A percentile compares a stretch with the other conserved stretches of the same genome.
These are phyloP conservation scores for Halictus rubicundus DNA, from an alignment of 1,140 invertebrate species.

Conservation along the genomic window DNA sequence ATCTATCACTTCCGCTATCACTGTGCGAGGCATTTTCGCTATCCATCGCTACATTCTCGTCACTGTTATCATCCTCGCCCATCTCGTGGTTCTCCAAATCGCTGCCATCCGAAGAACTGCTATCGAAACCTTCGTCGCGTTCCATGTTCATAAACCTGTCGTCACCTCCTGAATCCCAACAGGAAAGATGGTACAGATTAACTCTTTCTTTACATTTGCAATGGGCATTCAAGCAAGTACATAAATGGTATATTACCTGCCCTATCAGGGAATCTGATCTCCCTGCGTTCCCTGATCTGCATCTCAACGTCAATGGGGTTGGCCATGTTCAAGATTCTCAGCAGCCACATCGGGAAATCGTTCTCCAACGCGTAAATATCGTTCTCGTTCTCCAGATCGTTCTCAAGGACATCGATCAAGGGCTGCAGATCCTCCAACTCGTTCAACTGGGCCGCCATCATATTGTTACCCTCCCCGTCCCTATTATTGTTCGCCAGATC, in stretches of 20 bases:
- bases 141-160: conserved; percentile 36
- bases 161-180: conserved; percentile 20
- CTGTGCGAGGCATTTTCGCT: conserved; percentile 1
- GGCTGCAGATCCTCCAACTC: conserved; percentile 67
- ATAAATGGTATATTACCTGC: not conserved
- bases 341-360: conserved; percentile 68
- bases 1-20: conserved; percentile 16
- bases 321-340: conserved; percentile 69
- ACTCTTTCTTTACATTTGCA: too few species aligned
- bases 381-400: conserved; percentile 74
- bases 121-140: conserved; percentile 65
- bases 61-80: conserved; percentile 12
- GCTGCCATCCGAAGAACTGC: conserved; percentile 55
- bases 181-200: conserved; percentile 7
- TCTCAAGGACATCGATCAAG: conserved; percentile 66
- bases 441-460: conserved; percentile 65
- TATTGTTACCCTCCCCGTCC: conserved; percentile 81
- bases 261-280: conserved; percentile 8
- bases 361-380: conserved; percentile 73
- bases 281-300: conserved; percentile 20
- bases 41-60: conserved; percentile 13
- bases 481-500: conserved; percentile 82
- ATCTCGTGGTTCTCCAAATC: conserved; percentile 49
- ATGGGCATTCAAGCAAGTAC: too few species aligned
- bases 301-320: conserved; percentile 54